Evolutionary conservation across 2,888 invertebrate genomes (phyloP), one percentile per base, ranked within the genome.

Genomic region (Tetragnatha montana): DNA sequence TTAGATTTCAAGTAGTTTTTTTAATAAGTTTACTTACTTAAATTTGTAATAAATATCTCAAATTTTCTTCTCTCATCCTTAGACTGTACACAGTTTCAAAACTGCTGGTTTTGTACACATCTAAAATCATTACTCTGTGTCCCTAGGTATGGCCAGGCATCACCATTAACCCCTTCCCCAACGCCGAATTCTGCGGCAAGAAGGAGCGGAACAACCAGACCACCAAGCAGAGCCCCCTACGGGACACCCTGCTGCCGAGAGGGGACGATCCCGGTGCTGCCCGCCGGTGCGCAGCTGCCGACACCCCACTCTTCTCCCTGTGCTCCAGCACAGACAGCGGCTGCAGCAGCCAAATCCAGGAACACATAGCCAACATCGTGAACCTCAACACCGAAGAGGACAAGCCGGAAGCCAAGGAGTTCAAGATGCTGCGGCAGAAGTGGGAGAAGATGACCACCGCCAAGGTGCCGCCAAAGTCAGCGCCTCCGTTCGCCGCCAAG

Each of bases 401-500:
- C 4, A 86, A 88, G 8, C 85, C 88, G 6, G 91, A 91, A 74
- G 96, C 95, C 22, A 95, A 95, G 90, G 96, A 96, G 92, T 97
- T 97, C 94, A 95, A 96, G 35, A 95, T 96, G 91, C 94, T 97
- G 89, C 96, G 96, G 92, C 95, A 96, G 93, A 96, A 96, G 92
- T 97, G 97, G 97, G 97, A 97, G 93, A 95, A 96, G 94, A 94
- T 97, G 91, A 96, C 82, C 22, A 87, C 87, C 8, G 82, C 87
- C 81, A 90, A 90, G 49, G 84, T 76, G 60, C 21, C 73, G 0
- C 17, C 70, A 21, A 84, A 68, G 68, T 85, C 85, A 17, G 60
- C 85, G 6, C 81, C 89, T 4, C 35, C 50, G 3, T n/a, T 73
- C 10, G 82, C 86, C 8, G 74, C 87, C 35, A 90, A 86, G 22